Percentiles rank a stretch among this genome's conserved stretches.
phyloP scores from a whole-genome alignment of 2,797 vertebrate species.

The Pyrocephalus nanus region DNA sequence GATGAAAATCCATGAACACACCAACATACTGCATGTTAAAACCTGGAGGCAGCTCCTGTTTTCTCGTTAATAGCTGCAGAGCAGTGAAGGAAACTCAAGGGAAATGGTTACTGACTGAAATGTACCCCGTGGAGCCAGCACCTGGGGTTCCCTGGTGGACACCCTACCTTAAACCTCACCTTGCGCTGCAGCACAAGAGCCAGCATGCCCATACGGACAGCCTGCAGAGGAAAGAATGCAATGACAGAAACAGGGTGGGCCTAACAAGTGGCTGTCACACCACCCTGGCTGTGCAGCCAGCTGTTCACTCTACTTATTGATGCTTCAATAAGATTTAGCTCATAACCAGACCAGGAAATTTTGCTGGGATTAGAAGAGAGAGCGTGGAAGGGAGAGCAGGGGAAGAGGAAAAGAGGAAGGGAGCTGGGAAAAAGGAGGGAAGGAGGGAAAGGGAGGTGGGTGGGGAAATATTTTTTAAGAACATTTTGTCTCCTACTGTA shows the following conservation, averaged over 20 bases:
- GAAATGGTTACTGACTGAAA: neutral
- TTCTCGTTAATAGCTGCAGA: neutral
- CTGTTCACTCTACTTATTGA: neutral
- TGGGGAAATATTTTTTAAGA: neutral
- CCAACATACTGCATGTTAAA: neutral
- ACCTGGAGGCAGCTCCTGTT: neutral
- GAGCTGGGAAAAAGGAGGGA: fast-evolving
- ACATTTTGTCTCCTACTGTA: neutral
- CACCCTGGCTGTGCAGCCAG: neutral
- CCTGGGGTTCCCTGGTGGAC: neutral
- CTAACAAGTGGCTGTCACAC: neutral
- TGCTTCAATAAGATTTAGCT: neutral
- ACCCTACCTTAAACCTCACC: neutral
- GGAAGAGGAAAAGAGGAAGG: neutral
- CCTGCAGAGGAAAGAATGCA: neutral
- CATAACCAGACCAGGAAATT: neutral
- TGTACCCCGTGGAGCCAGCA: neutral
- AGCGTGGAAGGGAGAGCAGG: neutral
- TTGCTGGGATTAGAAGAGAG: neutral
- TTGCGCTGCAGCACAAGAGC: neutral
- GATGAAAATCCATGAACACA: neutral
- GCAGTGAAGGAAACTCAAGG: neutral
- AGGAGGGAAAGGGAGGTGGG: neutral
- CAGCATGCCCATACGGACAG: neutral
- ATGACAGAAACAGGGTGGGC: neutral